Conservation (phyloP, 2,888 invertebrate species). For the Drosophila niveifrons region DNA sequence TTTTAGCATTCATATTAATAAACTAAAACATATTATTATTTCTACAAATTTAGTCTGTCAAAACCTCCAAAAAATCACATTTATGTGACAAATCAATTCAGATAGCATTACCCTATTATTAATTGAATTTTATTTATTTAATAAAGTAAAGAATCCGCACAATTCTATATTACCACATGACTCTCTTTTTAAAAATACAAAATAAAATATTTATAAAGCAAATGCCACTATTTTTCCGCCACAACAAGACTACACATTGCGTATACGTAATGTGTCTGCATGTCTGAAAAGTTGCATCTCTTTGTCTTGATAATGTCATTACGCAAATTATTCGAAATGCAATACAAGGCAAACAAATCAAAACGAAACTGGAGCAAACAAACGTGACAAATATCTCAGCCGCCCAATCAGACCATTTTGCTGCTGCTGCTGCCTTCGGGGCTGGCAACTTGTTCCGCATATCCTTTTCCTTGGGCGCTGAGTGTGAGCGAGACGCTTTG, state of each 20-base stretch:
- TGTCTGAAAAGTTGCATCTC: neutral
- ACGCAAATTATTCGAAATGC: conserved; percentile 39
- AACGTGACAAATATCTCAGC: conserved; percentile 43
- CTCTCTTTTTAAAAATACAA: neutral
- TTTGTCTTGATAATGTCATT: conserved; percentile 28
- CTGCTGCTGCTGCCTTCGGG: neutral
- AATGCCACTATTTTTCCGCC: neutral
- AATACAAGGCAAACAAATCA: conserved; percentile 43
- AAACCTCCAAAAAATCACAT: too few species aligned
- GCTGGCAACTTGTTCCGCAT: conserved; percentile 11
- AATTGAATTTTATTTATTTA: too few species aligned
- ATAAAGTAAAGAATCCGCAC: too few species aligned
- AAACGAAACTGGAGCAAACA: conserved; percentile 24
- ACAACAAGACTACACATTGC: neutral
- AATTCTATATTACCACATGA: too few species aligned
- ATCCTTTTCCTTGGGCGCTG: conserved; percentile 11
- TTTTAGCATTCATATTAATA: too few species aligned
- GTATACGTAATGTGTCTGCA: neutral
- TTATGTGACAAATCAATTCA: too few species aligned
- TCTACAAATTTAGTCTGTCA: too few species aligned
- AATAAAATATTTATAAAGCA: neutral
- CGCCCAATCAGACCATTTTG: conserved; percentile 33
- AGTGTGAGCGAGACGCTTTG: conserved; percentile 34
- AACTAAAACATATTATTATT: too few species aligned
- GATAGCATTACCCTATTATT: too few species aligned